Evolutionary conservation across 2,113 vertebrate species (phyloP), one percentile per base, ranked within the genome.

Genomic region (Burhinus bistriatus): DNA sequence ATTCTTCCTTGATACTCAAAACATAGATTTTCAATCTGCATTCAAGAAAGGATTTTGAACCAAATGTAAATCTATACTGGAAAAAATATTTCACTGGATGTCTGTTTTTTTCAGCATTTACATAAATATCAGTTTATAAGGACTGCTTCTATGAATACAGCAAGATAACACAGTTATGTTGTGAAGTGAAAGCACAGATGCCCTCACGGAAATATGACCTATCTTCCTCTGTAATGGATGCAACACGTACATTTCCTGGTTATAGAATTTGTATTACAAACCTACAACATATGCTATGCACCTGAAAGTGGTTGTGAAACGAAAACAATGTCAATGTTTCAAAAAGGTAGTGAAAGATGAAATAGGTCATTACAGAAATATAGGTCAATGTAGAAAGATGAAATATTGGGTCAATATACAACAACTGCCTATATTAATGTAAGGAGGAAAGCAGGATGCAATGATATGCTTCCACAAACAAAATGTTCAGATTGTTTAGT

Each of bases 21-120:
- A 78, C 21, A 32, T 5, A 42, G 44, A 32, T 51, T 75, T 76
- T 72, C 32, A 89, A 58, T 62, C 40, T 82, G 59, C 57, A 69
- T 82, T 96, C 66, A 70, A 71, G 87, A 68, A 94, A 91, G 30
- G 70, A 85, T 61, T 82, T 62, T 36, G 54, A 87, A 89, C 29
- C 51, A 73, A 87, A 93, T 81, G 30, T 51, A 83, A 84, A 75
- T 65, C 16, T 93, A 15, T 19, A 84, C 9, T 76, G 80, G 61
- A 93, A 80, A 93, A 97, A 93, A 15, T 47, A 72, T 82, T 86
- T 82, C 72, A 80, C 65, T 72, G 65, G 23, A n/a, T 83, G 45
- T 77, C 51, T 93, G 66, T 1, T 2, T 70, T 81, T 87, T 69
- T 65, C 81, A 95, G n/a, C 12, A 87, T 78, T 89, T 88, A 42